phyloP scores from a whole-genome alignment of 2,113 vertebrate genomes.

The Chionis minor region DNA sequence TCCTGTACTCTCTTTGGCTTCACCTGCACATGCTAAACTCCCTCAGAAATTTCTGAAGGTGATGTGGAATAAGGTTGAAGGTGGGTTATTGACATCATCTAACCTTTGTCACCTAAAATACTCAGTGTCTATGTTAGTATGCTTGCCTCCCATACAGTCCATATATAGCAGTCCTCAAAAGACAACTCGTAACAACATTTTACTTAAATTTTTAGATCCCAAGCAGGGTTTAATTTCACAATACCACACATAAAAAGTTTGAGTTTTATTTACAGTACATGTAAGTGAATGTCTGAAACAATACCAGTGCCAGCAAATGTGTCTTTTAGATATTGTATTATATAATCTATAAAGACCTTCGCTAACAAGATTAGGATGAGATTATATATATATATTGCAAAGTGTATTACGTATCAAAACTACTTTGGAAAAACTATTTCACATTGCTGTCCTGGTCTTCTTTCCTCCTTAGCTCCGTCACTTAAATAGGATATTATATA shows the following conservation, averaged over 20 bases:
- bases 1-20: neutral
- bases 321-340: neutral
- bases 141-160: neutral
- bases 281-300: neutral
- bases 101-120: neutral
- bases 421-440: neutral
- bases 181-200: neutral
- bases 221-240: neutral
- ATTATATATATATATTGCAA: neutral
- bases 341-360: neutral
- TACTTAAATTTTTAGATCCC: neutral
- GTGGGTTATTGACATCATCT: neutral
- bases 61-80: neutral
- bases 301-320: rapidly evolving
- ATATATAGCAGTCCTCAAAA: rapidly evolving
- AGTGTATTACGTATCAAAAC: neutral
- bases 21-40: neutral
- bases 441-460: neutral
- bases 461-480: neutral
- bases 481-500: neutral
- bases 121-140: rapidly evolving
- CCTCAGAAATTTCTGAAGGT: neutral
- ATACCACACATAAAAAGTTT: neutral
- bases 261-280: neutral
- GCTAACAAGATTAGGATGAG: neutral